These are phyloP conservation scores for Notothenia rossii DNA, from an alignment of 2,113 vertebrate genomes.

Conservation along the genomic window DNA sequence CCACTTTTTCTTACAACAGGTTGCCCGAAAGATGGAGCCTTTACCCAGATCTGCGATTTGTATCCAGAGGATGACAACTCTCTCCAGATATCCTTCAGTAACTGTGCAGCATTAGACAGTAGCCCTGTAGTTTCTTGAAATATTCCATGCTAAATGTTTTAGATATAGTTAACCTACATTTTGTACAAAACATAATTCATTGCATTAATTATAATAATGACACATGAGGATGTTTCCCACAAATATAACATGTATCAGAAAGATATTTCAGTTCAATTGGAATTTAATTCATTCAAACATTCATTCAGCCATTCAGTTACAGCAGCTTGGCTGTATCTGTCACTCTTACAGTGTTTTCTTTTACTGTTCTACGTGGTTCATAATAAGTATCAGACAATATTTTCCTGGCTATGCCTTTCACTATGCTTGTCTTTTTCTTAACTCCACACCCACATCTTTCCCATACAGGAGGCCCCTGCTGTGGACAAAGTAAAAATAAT, in stretches of 20 bases:
- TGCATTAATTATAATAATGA: too few species aligned
- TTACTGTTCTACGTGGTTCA: conserved; percentile 8
- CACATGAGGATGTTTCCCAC: too few species aligned
- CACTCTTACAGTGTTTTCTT: conserved; percentile 26
- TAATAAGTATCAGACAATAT: conserved; percentile 65
- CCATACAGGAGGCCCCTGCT: conserved; percentile 82
- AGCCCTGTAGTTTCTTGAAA: neutral
- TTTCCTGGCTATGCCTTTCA: conserved; percentile 52
- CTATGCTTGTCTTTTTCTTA: conserved; percentile 81
- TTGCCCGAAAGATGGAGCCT: conserved; percentile 77
- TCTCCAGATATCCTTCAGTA: conserved; percentile 94
- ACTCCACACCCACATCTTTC: conserved; percentile 88
- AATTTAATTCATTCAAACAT: neutral
- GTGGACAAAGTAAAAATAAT: conserved; percentile 91
- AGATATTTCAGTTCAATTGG: neutral
- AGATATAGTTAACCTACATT: neutral
- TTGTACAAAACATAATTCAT: neutral
- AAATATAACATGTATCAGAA: neutral
- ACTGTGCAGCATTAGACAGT: neutral
- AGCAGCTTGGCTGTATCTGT: conserved; percentile 36
- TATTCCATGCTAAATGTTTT: neutral
- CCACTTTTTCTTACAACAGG: conserved; percentile 78
- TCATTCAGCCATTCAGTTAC: neutral
- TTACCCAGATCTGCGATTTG: conserved; percentile 81
- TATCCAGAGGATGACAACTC: conserved; percentile 92